These are phyloP conservation scores for Callosobruchus maculatus DNA, from an alignment of 2,888 invertebrate species.

Conservation along the genomic window DNA sequence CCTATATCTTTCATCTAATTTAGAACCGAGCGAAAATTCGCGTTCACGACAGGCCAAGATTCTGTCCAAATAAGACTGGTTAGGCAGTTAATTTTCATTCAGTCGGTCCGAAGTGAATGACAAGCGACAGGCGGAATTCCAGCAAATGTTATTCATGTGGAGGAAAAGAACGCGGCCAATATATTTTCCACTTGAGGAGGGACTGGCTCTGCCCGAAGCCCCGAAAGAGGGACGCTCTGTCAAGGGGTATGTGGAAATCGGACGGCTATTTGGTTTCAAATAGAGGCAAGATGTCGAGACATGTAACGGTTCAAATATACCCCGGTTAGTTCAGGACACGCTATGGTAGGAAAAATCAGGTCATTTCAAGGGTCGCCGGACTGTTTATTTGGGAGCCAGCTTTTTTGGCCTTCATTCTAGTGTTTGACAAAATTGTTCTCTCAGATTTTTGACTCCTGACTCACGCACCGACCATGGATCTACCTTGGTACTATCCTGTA, in stretches of 20 bases:
- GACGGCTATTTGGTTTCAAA: neutral
- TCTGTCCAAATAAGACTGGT: neutral
- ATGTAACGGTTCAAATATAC: neutral
- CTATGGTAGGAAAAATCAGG: neutral
- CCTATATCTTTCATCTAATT: neutral
- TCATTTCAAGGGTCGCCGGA: neutral
- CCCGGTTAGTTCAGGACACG: neutral
- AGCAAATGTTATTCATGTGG: neutral
- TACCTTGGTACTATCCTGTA: no score
- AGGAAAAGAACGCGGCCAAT: neutral
- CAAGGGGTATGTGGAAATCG: neutral
- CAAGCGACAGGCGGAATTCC: neutral
- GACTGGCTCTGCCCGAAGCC: neutral
- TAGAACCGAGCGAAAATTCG: neutral
- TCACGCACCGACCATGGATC: no score
- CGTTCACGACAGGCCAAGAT: neutral
- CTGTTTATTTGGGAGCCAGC: no score
- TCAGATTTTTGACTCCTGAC: no score
- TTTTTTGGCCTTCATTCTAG: no score
- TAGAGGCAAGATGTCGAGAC: neutral
- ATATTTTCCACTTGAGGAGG: neutral
- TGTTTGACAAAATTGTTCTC: no score
- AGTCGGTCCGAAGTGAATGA: neutral
- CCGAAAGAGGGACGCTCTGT: neutral
- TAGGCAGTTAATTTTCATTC: neutral